phyloP scores from a whole-genome alignment of 2,113 vertebrate species.

The Falcunculus frontatus region DNA sequence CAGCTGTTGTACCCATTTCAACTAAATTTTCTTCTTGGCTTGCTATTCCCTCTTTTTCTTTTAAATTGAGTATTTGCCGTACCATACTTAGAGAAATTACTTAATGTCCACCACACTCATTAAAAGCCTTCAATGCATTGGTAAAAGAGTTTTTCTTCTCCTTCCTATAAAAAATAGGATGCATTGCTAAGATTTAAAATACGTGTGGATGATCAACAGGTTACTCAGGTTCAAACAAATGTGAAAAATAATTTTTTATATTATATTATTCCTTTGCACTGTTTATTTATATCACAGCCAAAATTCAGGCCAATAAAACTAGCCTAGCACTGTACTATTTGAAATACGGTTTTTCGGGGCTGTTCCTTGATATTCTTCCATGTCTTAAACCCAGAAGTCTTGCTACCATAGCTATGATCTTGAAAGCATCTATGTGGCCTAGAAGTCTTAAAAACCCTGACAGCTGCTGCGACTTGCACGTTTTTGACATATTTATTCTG shows the following conservation, averaged over 20 bases:
- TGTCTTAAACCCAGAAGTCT: neutral
- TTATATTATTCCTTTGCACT: neutral
- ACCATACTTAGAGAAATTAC: neutral
- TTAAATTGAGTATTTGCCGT: neutral
- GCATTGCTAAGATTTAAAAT: neutral
- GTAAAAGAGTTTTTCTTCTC: neutral
- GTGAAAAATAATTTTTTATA: neutral
- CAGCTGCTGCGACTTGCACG: neutral
- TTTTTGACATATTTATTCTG: neutral
- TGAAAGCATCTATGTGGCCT: neutral
- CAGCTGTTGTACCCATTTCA: neutral
- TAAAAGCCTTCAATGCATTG: neutral
- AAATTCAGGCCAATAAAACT: neutral
- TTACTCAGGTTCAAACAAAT: neutral
- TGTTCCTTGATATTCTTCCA: neutral
- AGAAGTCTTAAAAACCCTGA: neutral
- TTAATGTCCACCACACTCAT: neutral
- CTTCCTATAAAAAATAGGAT: neutral
- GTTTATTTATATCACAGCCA: neutral
- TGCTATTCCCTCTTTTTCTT: neutral
- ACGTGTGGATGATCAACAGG: accelerated
- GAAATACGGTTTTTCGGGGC: neutral
- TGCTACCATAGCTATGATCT: neutral
- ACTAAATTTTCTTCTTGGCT: neutral
- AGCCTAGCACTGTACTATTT: neutral